A percentile compares a stretch with the other conserved stretches of the same genome.
Conservation (phyloP, 2,888 invertebrate species). For the Clistopyga incitator region DNA sequence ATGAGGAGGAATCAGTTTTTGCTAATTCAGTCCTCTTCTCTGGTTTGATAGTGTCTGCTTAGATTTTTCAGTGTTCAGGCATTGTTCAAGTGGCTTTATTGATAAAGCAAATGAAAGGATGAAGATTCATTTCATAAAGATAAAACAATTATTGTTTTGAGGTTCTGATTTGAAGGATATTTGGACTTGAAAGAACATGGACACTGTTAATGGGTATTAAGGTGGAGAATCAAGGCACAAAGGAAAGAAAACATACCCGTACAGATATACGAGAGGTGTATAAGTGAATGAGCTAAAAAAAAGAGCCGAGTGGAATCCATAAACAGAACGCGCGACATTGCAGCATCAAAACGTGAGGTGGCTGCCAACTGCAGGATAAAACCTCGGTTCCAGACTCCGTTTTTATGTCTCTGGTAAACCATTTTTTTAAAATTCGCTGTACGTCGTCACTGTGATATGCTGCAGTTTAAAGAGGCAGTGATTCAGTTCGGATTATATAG, state of each 20-base stretch:
- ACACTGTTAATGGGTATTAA: background rate
- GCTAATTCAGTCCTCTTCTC: background rate
- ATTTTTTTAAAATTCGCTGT: slow-evolving; percentile 44
- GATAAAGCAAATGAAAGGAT: background rate
- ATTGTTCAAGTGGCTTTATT: background rate
- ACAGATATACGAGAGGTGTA: slow-evolving; percentile 40
- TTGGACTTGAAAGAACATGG: background rate
- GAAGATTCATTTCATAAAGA: background rate
- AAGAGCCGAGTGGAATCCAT: slow-evolving; percentile 61
- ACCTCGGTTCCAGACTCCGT: slow-evolving; percentile 49
- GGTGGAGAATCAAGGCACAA: slow-evolving; percentile 24
- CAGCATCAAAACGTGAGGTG: slow-evolving; percentile 63
- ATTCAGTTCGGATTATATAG: slow-evolving; percentile 40
- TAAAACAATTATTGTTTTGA: background rate
- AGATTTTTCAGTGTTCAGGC: background rate
- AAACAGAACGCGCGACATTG: slow-evolving; percentile 57
- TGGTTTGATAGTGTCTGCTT: background rate
- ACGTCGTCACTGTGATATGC: slow-evolving; percentile 51
- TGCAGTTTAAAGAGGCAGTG: slow-evolving; percentile 30
- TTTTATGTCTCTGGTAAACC: slow-evolving; percentile 52
- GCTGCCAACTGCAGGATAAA: slow-evolving; percentile 57
- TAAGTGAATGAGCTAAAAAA: slow-evolving; percentile 64
- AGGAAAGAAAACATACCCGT: slow-evolving; percentile 16
- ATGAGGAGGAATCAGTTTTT: background rate
- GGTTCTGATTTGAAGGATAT: background rate